Conservation (phyloP, 2,113 vertebrate genomes). For the Microcebus jonahi region DNA sequence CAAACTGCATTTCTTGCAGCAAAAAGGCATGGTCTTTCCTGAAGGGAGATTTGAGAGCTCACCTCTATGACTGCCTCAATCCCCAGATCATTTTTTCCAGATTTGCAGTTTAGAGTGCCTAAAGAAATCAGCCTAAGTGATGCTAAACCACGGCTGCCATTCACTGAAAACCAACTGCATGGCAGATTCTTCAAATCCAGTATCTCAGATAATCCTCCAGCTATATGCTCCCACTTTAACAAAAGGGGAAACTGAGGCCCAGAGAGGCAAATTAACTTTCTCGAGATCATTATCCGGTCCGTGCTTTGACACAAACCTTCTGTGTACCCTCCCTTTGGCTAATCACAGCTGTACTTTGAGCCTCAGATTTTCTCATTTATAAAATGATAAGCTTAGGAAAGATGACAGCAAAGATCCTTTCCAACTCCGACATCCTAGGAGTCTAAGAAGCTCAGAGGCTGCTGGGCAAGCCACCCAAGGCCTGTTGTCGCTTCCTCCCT, state of each 20-base stretch:
- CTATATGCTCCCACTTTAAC: neutral
- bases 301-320: neutral
- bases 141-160: neutral
- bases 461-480: neutral
- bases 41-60: neutral
- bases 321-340: neutral
- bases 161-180: neutral
- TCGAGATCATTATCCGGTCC: neutral
- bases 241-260: neutral
- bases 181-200: neutral
- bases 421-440: neutral
- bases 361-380: neutral
- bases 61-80: neutral
- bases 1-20: neutral
- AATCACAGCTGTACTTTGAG: neutral
- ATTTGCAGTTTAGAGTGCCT: neutral
- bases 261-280: neutral
- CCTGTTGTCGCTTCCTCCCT: neutral
- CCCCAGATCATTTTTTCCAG: neutral
- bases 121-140: neutral
- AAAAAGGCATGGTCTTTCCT: neutral
- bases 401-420: neutral
- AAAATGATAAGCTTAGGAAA: neutral
- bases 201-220: neutral
- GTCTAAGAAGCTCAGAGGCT: neutral